phyloP scores from a whole-genome alignment of 2,113 vertebrate species.

The Eretmochelys imbricata region DNA sequence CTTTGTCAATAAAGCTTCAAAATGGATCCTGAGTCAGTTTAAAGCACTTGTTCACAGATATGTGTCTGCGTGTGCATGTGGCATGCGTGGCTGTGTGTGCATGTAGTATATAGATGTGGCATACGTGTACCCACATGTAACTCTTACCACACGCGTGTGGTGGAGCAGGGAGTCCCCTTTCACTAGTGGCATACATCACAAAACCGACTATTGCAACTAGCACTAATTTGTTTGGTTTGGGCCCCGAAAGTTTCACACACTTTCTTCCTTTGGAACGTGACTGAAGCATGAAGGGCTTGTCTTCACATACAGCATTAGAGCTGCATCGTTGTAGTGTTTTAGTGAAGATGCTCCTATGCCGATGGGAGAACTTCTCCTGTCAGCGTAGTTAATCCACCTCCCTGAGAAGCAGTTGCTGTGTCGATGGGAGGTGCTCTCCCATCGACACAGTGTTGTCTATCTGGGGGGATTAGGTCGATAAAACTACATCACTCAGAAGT shows the following conservation, averaged over 20 bases:
- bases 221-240: not conserved
- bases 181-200: not conserved
- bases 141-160: not conserved
- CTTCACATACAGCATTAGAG: too few relatives aligned
- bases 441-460: too few relatives aligned
- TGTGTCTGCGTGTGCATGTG: not conserved
- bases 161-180: not conserved
- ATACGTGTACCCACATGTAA: not conserved
- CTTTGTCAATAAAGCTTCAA: not conserved
- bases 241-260: not conserved
- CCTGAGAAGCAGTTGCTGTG: too few relatives aligned
- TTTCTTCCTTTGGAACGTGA: not conserved
- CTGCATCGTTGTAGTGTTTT: too few relatives aligned
- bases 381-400: too few relatives aligned
- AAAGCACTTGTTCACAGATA: not conserved
- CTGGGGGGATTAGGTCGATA: too few relatives aligned
- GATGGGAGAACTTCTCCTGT: too few relatives aligned
- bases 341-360: too few relatives aligned
- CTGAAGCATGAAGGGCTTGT: not conserved
- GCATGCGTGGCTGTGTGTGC: not conserved
- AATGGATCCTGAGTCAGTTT: not conserved
- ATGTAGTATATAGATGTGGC: not conserved
- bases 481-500: too few relatives aligned
- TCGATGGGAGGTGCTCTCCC: too few relatives aligned
- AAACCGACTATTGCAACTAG: not conserved